Conservation (phyloP, 1,140 invertebrate species). For the Euura lappo region DNA sequence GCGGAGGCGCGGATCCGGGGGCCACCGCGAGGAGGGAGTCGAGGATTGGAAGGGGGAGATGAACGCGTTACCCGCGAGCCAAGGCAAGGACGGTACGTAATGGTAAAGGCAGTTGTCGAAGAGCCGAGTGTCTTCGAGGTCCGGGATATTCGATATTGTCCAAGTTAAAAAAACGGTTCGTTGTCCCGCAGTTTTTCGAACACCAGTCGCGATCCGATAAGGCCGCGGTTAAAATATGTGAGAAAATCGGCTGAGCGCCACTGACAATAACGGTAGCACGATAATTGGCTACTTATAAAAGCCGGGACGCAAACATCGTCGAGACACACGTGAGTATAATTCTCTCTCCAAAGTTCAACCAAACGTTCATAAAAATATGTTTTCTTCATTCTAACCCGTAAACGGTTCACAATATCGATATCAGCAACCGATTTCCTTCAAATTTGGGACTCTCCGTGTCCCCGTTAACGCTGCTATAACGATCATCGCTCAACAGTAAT, state of each 20-base stretch:
- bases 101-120: slow-evolving; percentile 4
- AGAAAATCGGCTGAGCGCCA: background rate
- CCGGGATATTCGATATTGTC: background rate
- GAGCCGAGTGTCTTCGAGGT: background rate
- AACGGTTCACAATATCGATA: too few relatives aligned
- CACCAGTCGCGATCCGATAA: too few relatives aligned
- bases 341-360: background rate
- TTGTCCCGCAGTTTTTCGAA: too few relatives aligned
- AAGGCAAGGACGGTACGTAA: background rate
- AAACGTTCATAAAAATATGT: too few relatives aligned
- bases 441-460: too few relatives aligned
- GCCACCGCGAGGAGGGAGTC: background rate
- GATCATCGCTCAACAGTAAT: too few relatives aligned
- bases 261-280: background rate
- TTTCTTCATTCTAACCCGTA: too few relatives aligned
- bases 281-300: slow-evolving; percentile 2
- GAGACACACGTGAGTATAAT: slow-evolving; percentile 3
- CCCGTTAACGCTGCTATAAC: too few relatives aligned
- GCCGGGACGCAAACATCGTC: background rate
- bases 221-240: background rate
- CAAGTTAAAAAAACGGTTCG: background rate
- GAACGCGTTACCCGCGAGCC: background rate
- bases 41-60: background rate
- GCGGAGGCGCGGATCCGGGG: too few relatives aligned
- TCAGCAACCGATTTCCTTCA: too few relatives aligned